These are phyloP conservation scores for Bombyx mandarina DNA, from an alignment of 1,140 invertebrate genomes.

Conservation along the genomic window DNA sequence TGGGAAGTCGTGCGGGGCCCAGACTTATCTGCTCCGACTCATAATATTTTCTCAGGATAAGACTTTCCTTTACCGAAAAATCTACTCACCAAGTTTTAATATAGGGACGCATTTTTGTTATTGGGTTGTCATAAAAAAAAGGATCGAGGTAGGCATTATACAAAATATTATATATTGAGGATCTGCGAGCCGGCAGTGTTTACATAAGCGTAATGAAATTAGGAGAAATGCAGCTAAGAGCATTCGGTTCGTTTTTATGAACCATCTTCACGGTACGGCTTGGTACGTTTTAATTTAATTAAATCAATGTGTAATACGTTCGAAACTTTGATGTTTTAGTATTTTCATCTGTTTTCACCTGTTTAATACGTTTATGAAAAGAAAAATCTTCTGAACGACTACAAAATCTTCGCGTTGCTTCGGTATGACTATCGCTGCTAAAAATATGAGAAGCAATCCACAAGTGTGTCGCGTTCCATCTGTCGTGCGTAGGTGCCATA, in stretches of 20 bases:
- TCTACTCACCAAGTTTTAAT: conserved; percentile 10
- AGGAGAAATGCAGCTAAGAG: conserved; percentile 4
- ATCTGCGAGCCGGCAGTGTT: not conserved
- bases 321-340: too few relatives aligned
- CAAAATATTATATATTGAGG: conserved; percentile 4
- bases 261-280: not conserved
- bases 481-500: too few relatives aligned
- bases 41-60: conserved; percentile 48
- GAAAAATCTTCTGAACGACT: too few relatives aligned
- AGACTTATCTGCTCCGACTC: conserved; percentile 27
- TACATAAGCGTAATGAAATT: not conserved
- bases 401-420: too few relatives aligned
- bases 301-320: too few relatives aligned
- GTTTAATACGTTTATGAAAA: too few relatives aligned
- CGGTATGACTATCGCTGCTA: too few relatives aligned
- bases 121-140: conserved; percentile 3
- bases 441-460: too few relatives aligned
- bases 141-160: conserved; percentile 2
- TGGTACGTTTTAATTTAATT: too few relatives aligned
- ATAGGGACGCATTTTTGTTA: conserved; percentile 8
- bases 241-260: conserved; percentile 1
- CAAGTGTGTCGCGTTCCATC: too few relatives aligned
- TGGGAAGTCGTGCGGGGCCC: conserved; percentile 56
- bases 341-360: too few relatives aligned
- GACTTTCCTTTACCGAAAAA: conserved; percentile 50